These are phyloP conservation scores for Eurois occulta DNA, from an alignment of 2,888 invertebrate species.

Conservation along the genomic window DNA sequence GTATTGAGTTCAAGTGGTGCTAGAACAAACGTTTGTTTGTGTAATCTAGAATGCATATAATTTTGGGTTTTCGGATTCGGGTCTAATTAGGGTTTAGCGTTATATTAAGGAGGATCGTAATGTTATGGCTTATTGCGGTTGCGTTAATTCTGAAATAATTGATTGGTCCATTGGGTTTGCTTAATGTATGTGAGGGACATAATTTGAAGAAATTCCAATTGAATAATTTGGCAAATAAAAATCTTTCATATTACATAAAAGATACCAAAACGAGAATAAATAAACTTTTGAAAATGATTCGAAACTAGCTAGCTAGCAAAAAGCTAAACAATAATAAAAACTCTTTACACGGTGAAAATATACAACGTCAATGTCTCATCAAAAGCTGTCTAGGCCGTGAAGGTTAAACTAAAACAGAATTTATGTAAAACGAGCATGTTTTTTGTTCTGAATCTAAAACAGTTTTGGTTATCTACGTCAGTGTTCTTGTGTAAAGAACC, in stretches of 20 bases:
- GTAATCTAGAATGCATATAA: constrained; percentile 56
- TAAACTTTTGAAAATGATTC: neutral
- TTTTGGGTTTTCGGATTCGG: constrained; percentile 39
- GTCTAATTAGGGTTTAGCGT: constrained; percentile 45
- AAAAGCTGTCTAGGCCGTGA: constrained; percentile 14
- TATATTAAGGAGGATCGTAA: constrained; percentile 25
- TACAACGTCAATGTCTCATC: constrained; percentile 15
- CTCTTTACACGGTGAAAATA: neutral
- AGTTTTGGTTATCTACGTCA: constrained; percentile 19
- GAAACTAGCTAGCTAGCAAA: neutral
- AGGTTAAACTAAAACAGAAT: constrained; percentile 13
- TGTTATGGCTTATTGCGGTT: constrained; percentile 35
- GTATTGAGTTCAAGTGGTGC: constrained; percentile 73
- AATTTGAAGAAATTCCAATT: neutral
- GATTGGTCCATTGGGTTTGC: constrained; percentile 52
- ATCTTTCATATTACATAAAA: neutral
- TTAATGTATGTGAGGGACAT: constrained; percentile 1
- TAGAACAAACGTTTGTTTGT: constrained; percentile 51
- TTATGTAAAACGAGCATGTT: constrained; percentile 15
- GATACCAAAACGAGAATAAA: neutral
- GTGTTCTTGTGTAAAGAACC: constrained; percentile 41
- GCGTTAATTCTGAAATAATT: constrained; percentile 44
- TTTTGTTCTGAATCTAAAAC: constrained; percentile 33
- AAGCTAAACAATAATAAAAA: neutral
- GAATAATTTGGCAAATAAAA: neutral